phyloP scores from a whole-genome alignment of 2,888 invertebrate genomes.

The Cheilosia pagana region DNA sequence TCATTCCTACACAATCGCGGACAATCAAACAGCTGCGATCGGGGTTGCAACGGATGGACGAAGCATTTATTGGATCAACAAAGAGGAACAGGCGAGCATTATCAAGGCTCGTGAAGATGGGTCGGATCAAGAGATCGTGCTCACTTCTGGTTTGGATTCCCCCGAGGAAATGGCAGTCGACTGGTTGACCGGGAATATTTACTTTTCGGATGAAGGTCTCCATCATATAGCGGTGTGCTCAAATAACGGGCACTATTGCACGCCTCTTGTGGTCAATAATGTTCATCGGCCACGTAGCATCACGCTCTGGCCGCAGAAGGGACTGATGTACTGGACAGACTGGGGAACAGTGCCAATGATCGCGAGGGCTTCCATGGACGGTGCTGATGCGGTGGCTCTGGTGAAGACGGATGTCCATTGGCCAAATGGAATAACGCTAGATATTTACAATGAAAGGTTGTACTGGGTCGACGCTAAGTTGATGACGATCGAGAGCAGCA shows the following conservation, averaged over 20 bases:
- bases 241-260: constrained; percentile 87
- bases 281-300: constrained; percentile 88
- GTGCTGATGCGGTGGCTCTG: constrained; percentile 86
- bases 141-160: constrained; percentile 87
- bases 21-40: constrained; percentile 85
- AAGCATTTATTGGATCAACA: constrained; percentile 91
- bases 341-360: constrained; percentile 91
- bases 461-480: constrained; percentile 95
- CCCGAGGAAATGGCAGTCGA: constrained; percentile 91
- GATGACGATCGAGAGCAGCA: constrained; percentile 87
- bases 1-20: constrained; percentile 82
- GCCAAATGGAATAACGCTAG: constrained; percentile 94
- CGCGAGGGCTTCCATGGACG: constrained; percentile 93
- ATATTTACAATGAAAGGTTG: constrained; percentile 90
- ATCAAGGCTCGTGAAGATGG: constrained; percentile 87
- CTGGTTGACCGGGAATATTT: constrained; percentile 91
- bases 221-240: constrained; percentile 90
- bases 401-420: constrained; percentile 87
- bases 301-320: constrained; percentile 87
- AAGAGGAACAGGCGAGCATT: constrained; percentile 86
- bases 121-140: constrained; percentile 85
- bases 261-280: constrained; percentile 86
- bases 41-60: constrained; percentile 89
- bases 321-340: constrained; percentile 96
- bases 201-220: constrained; percentile 90